Conservation (phyloP, 2,113 vertebrate genomes). For the Caranx melampygus region DNA sequence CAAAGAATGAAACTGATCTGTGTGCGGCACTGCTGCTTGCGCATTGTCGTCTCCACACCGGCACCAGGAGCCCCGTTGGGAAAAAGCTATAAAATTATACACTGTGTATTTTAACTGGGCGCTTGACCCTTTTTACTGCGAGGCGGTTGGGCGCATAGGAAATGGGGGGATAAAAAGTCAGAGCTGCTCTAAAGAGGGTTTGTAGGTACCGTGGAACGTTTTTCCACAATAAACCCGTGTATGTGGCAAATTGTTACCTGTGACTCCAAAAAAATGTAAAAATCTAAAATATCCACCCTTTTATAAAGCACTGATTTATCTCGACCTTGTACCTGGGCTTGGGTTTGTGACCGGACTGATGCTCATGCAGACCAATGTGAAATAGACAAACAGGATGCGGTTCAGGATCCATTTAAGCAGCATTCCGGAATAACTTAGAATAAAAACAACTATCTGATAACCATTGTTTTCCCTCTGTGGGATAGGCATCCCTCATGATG, state of each 20-base stretch:
- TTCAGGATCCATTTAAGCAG: conserved; percentile 36
- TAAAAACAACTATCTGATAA: conserved; percentile 62
- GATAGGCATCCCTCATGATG: conserved; percentile 67
- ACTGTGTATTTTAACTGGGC: conserved; percentile 76
- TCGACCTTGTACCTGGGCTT: neutral
- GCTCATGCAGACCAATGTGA: neutral
- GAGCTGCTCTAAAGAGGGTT: conserved; percentile 15
- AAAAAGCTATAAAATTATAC: conserved; percentile 78
- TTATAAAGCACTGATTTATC: neutral
- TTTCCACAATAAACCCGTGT: conserved; percentile 10
- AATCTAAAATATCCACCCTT: too few species aligned
- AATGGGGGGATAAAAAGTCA: conserved; percentile 19
- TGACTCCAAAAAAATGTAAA: neutral
- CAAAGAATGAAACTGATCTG: conserved; percentile 83
- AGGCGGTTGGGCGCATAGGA: conserved; percentile 32
- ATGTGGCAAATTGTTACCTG: neutral
- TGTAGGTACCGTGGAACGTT: conserved; percentile 41
- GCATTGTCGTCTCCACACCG: conserved; percentile 75
- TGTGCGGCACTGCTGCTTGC: conserved; percentile 61
- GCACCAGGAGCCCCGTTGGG: conserved; percentile 74
- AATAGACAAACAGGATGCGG: conserved; percentile 24
- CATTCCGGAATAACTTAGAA: conserved; percentile 54
- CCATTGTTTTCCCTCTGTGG: conserved; percentile 58
- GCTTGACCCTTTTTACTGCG: conserved; percentile 70
- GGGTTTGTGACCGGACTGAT: neutral